Conservation (phyloP, 2,888 invertebrate species). For the Metallyticus violacea region DNA sequence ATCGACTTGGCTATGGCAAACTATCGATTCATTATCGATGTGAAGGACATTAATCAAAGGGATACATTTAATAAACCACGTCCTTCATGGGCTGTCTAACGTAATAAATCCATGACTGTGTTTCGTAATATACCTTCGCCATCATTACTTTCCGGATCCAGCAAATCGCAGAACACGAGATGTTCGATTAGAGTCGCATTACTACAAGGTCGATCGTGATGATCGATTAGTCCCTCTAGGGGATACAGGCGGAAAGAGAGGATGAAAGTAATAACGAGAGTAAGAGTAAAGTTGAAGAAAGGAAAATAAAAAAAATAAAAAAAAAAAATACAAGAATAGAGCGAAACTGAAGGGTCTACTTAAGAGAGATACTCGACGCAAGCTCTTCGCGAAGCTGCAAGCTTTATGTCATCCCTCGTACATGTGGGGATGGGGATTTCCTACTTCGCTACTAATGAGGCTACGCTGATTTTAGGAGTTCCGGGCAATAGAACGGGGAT, state of each 20-base stretch:
- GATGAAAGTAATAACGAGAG: background rate
- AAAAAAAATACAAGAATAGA: background rate
- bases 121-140: background rate
- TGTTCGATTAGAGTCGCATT: background rate
- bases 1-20: background rate
- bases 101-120: background rate
- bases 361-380: background rate
- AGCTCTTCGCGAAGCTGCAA: too few relatives aligned
- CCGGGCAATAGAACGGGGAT: background rate
- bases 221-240: background rate
- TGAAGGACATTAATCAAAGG: background rate
- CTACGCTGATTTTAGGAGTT: background rate
- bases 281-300: background rate
- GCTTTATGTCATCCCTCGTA: background rate
- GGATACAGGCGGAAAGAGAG: background rate
- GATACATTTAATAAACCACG: background rate
- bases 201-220: background rate
- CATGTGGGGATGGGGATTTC: background rate
- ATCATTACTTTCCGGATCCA: background rate
- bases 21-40: background rate
- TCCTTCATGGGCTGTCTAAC: background rate
- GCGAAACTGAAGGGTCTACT: background rate
- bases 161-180: too few relatives aligned
- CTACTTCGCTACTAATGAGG: background rate
- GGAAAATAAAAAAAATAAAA: background rate